Evolutionary conservation across 2,797 vertebrate species (phyloP), one percentile per base, ranked within the genome.

Genomic region (Pangasius macronema): DNA sequence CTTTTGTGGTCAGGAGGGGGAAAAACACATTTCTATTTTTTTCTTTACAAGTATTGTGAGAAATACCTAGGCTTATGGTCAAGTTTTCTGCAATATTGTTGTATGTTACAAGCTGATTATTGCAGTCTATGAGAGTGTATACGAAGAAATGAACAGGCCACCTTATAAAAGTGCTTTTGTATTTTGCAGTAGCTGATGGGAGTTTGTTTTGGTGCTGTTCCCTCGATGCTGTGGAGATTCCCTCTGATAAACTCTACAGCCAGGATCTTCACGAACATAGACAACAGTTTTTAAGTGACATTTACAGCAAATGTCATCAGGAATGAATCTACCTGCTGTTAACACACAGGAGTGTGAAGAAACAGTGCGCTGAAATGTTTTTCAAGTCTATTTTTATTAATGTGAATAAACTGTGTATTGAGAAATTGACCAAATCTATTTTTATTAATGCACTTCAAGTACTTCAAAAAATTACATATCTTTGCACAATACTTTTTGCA

Each of bases 391-490:
- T 85, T 79, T 85, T 85, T 85, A 79, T 85, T 85, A 61, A 85
- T 79, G 73, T 85, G 72, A 90, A 87, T 79, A 49, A 87, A 77
- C 14, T 53, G 83, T 63, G 36, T 24, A 33, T 72, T 27, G 86
- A 30, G 68, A 82, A 33, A 42, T 89, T 96, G 92, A 95, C 96
- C 95, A 97, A 96, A 94, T 97, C 96, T 96, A 96, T 96, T 98
- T 95, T 93, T 98, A 99, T 98, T 98, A 97, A 97, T 96, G 96
- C 95, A 97, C 96, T 97, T 98, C 97, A 98, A 97, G 97, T 97
- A 94, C 86, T 98, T 97, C 93, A 96, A 97, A 97, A 96, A 95
- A 95, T 95, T 94, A 97, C 94, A 97, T 94, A 92, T 89, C 92
- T 96, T 91, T 95, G 95, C 95, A 97, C 95, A 96, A 97, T 95